Base-by-base conservation (phyloP, 2,888 invertebrate species). In the Thereva unica region DNA sequence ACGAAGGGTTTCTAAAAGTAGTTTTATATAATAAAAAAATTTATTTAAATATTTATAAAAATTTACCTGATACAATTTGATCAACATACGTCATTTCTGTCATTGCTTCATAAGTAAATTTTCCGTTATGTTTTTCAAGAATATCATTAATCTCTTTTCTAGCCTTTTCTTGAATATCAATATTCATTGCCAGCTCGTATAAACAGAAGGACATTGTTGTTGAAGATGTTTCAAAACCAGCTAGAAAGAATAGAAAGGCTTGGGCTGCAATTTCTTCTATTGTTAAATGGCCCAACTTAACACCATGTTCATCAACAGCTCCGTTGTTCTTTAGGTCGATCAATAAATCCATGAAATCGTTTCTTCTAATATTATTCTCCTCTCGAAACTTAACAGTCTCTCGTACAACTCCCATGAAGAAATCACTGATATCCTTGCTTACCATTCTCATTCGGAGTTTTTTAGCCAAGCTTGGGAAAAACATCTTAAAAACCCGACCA, bases 1-100 rank as follows among this genome's bases (percentile, higher is more conserved):
- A 23, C 86, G 79, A 74, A 85, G 80, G 1, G 84, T 82, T 78
- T 85, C 86, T 85, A 75, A 0, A 64, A 64, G 8, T 71, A 41
- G 12, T 6, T 8, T 10, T n/a, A 37, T 57, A 37, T 57, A 57
- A 9, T 10, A 45, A 4, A 47, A 47, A 2, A 9, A 2, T n/a
- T 9, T 47, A 10, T 5, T 47, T 4, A 47, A 9, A 37, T 54
- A 38, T 54, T 7, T 38, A 45, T 1, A 5, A 5, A 38, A 4
- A 4, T 47, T 67, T 72, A 72, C 84, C 84, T 59, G 75, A 75
- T 9, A 82, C 76, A 8, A 79, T 78, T 73, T 77, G 77, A 23
- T 79, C 78, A 57, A 83, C 67, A 69, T 83, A 83, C 9, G 73
- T 72, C 77, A 83, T 76, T 23, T 81, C 80, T 37, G 73, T 74